Base-by-base conservation (phyloP, 2,797 vertebrate species). In the Podarcis siculus region DNA sequence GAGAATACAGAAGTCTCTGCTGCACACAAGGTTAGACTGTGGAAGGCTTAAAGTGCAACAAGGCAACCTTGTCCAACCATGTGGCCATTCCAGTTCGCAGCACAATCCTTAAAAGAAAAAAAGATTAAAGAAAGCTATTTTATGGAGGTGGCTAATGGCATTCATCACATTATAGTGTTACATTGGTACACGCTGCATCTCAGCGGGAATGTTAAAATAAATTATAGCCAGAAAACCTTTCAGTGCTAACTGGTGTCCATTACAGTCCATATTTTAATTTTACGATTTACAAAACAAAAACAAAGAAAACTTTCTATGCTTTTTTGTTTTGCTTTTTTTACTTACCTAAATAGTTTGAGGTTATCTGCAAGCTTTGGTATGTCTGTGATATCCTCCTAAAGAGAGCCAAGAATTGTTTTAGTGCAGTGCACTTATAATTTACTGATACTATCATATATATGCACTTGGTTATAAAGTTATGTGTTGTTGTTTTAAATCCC, bases 311-410 rank as follows among this genome's bases (percentile, higher is more conserved):
- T 35, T 72, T 12, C 5, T 30, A 30, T 71, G 92, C 10, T 67
- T 87, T 83, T 73, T 88, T 58, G 49, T 15, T 89, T 90, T 32
- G 64, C 32, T 86, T 92, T 90, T 89, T 61, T 84, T 91, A 95
- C 97, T 98, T 97, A 99, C 99, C 98, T 98, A 95, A 99, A 98
- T 86, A 99, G 97, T 92, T 96, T 98, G 89, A 99, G 98, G 95
- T 97, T 95, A 96, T 99, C 98, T 94, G 98, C 97, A 94, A 99
- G 97, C 93, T 98, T 97, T 49, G 99, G 99, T 96, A 99, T 98
- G 95, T 99, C 99, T 95, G 99, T 99, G 95, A 99, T 99, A 97
- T 99, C 99, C 98, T 99, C 99, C 99, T 99, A 95, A 87, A 79
- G 88, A 95, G 94, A 96, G 89, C 93, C 87, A 96, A 96, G 92